Evolutionary conservation across 1,140 invertebrate genomes (phyloP).

Genomic region (Batillaria attramentaria): DNA sequence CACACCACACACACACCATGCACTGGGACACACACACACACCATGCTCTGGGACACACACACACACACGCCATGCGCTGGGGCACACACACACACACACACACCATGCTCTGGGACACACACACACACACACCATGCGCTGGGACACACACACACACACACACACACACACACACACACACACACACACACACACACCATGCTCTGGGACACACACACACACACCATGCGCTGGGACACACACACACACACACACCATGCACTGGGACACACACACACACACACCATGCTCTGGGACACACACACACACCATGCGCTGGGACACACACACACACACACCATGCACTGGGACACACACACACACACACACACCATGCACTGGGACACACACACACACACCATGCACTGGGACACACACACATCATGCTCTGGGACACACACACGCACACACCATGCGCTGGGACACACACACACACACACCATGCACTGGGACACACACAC

Average conservation of each 20-base stretch:
- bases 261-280: background rate
- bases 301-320: background rate
- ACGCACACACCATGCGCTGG: background rate
- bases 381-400: background rate
- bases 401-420: background rate
- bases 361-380: background rate
- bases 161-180: too few relatives aligned
- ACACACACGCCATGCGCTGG: background rate
- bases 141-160: conserved; percentile 16
- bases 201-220: background rate
- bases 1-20: background rate
- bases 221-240: background rate
- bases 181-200: conserved; percentile 4
- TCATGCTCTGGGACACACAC: background rate
- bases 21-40: too few relatives aligned
- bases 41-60: background rate
- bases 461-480: conserved; percentile 1
- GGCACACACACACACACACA: background rate
- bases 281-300: conserved; percentile 3
- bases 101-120: background rate
- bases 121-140: background rate
- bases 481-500: background rate
- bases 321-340: background rate
- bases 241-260: conserved; percentile 7
- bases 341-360: background rate